These are phyloP conservation scores for Helicoverpa armigera DNA, from an alignment of 1,140 invertebrate species.

Conservation along the genomic window DNA sequence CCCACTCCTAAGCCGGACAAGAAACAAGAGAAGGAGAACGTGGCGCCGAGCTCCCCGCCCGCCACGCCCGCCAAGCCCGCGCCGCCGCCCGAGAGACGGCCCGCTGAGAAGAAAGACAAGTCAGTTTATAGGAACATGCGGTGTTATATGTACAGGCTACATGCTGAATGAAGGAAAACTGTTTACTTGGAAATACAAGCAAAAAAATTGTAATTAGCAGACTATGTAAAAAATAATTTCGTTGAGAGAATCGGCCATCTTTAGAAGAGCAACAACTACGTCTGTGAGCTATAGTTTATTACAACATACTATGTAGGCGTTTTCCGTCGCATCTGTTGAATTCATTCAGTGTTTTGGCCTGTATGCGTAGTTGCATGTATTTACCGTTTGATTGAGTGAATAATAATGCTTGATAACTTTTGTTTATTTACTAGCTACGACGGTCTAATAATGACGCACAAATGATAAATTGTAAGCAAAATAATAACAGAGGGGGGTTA, in stretches of 20 bases:
- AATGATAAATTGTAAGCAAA: background rate
- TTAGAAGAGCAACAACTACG: too few relatives aligned
- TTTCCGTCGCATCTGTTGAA: too few relatives aligned
- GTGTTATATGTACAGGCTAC: background rate
- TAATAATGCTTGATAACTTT: constrained; percentile 45
- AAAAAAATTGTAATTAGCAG: too few relatives aligned
- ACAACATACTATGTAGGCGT: too few relatives aligned
- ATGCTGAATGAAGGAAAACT: background rate
- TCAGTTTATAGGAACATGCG: constrained; percentile 55
- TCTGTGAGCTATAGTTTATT: too few relatives aligned
- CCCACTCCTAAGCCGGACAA: constrained; percentile 72
- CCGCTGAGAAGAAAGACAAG: constrained; percentile 79
- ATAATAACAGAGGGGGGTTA: constrained; percentile 55
- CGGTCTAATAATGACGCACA: background rate
- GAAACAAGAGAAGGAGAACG: constrained; percentile 85
- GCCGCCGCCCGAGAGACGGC: constrained; percentile 57
- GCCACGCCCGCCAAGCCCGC: constrained; percentile 67
- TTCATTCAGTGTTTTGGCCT: constrained; percentile 1
- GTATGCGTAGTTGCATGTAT: constrained; percentile 33
- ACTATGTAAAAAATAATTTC: too few relatives aligned
- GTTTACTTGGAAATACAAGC: too few relatives aligned
- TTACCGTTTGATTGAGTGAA: constrained; percentile 36
- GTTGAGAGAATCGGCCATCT: too few relatives aligned
- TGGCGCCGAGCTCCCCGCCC: constrained; percentile 77
- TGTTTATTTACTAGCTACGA: constrained; percentile 22